Evolutionary conservation across 2,797 vertebrate species (phyloP), one percentile per base, ranked within the genome.

Genomic region (Pseudocheirus occidentalis): DNA sequence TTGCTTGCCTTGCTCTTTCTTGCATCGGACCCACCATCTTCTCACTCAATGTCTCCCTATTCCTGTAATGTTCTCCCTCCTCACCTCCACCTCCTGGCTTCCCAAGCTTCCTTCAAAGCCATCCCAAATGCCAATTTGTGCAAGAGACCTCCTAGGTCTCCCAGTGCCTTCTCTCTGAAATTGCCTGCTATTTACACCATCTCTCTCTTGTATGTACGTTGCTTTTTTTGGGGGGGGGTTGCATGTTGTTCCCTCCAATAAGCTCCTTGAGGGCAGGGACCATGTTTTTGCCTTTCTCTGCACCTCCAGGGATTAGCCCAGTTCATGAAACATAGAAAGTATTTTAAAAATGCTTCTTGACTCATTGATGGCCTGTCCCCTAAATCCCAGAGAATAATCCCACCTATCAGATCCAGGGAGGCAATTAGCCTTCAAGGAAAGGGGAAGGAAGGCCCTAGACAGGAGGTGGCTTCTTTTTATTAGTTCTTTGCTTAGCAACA

Each of bases 371-470:
- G 73, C 21, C 9, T 24, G 40, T 10, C 73, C 2, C 18, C 40
- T 27, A 81, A 81, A 24, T 46, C 40, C 21, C 7, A 11, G 6
- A 73, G 18, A 73, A 40, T 40, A 73, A 40, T 27, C 21, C 73
- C 21, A 24, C 31, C 40, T 94, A 58, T 96, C 59, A 95, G 94
- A 92, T 59, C 58, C 92, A 73, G 94, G 96, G 57, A 55, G 21
- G 54, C 93, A 34, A 50, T 55, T 92, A 59, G 46, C 52, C 1
- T 55, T 94, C 94, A n/a, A 90, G 53, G 94, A 94, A 59, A 92
- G 6, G 66, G 93, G 92, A 94, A 12, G 94, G 53, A 93, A 93
- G 55, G 13, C 89, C 96, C 97, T 97, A 95, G 96, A 59, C 50
- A 4, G 57, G 96, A 94, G 92, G 90, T 94, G 52, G 91, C 91